phyloP scores from a whole-genome alignment of 2,797 vertebrate species.

The Rhinoraja longicauda region DNA sequence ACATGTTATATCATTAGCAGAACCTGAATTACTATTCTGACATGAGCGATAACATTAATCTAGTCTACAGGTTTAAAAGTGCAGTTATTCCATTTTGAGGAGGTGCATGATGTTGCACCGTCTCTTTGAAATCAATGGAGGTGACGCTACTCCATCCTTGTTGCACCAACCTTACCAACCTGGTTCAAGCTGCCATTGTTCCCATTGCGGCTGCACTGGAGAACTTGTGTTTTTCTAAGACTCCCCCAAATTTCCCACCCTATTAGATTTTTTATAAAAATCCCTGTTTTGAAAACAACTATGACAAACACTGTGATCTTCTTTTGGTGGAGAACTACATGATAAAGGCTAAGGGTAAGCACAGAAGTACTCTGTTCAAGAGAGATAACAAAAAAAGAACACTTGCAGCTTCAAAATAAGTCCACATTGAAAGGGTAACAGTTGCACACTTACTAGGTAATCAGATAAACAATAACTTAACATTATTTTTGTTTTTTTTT shows the following conservation, averaged over 20 bases:
- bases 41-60: slow-evolving; percentile 19
- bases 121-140: not conserved
- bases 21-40: slow-evolving; percentile 7
- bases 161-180: slow-evolving; percentile 4
- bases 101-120: not conserved
- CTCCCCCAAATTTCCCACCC: not conserved
- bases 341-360: not conserved
- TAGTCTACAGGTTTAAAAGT: slow-evolving; percentile 27
- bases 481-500: not conserved
- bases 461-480: not conserved
- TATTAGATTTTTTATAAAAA: not conserved
- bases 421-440: slow-evolving; percentile 21
- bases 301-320: not conserved
- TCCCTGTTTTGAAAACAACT: not conserved
- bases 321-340: not conserved
- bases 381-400: not conserved
- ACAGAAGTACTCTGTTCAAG: not conserved
- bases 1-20: not conserved
- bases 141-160: not conserved
- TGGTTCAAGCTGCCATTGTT: slow-evolving; percentile 5
- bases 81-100: slow-evolving; percentile 20
- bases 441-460: not conserved
- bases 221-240: not conserved
- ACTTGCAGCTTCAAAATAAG: slow-evolving; percentile 15
- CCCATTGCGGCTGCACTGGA: not conserved